These are phyloP conservation scores for Palythoa grandiflora DNA, from an alignment of 92 coral and sea anemone species.

Conservation along the genomic window DNA sequence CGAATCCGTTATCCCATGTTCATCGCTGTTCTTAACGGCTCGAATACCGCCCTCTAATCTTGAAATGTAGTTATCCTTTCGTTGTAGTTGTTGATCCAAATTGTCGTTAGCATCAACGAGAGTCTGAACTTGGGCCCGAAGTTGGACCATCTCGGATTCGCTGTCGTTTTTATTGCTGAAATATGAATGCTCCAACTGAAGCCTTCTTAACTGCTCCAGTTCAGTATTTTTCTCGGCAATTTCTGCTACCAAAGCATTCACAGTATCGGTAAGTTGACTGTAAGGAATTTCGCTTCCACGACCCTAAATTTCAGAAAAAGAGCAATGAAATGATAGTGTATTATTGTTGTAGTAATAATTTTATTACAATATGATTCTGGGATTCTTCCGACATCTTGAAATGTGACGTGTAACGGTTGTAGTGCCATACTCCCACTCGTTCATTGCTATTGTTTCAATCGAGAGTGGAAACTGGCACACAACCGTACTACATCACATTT, in stretches of 20 bases:
- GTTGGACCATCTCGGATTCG: slow-evolving; percentile 21
- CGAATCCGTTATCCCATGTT: slow-evolving; percentile 5
- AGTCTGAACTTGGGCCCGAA: slow-evolving; percentile 24
- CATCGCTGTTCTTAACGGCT: slow-evolving; percentile 17
- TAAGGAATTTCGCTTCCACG: slow-evolving; percentile 29
- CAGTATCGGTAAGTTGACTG: slow-evolving; percentile 36
- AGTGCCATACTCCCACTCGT: too few species aligned
- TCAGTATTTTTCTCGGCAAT: slow-evolving; percentile 49
- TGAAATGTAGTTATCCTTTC: slow-evolving; percentile 30
- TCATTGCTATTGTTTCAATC: too few species aligned
- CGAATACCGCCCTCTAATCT: slow-evolving; percentile 32
- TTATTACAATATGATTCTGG: too few species aligned
- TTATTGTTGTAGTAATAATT: too few species aligned
- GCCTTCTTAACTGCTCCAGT: neutral
- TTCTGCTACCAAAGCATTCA: slow-evolving; percentile 37
- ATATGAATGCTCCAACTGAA: neutral
- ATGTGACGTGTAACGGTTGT: too few species aligned
- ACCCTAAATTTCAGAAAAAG: neutral
- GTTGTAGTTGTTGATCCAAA: slow-evolving; percentile 35
- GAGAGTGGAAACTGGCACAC: too few species aligned
- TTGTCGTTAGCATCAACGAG: slow-evolving; percentile 36
- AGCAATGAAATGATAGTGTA: neutral
- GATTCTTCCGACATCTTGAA: too few species aligned
- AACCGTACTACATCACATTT: too few species aligned
- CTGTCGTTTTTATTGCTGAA: neutral